Conservation (phyloP, 2,888 invertebrate species). For the Lasioglossum oenotherae region DNA sequence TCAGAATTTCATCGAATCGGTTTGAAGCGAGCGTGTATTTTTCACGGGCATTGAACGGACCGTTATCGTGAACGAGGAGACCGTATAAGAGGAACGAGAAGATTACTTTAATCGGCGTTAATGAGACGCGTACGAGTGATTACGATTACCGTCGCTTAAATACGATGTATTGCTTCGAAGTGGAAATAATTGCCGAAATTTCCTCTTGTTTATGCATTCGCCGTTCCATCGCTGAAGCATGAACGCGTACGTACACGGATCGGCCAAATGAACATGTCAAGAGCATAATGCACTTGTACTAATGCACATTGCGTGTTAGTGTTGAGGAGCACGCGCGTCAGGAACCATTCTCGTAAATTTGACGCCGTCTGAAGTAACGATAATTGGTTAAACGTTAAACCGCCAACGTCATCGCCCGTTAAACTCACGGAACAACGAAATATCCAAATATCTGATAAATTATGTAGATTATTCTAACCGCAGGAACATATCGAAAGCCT, state of each 20-base stretch:
- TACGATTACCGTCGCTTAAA: constrained; percentile 25
- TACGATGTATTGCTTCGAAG: constrained; percentile 34
- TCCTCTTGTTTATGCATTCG: constrained; percentile 64
- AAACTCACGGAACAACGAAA: neutral
- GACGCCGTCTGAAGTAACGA: constrained; percentile 18
- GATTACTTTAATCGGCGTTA: constrained; percentile 56
- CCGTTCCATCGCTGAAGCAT: constrained; percentile 46
- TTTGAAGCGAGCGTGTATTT: neutral
- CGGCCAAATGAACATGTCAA: constrained; percentile 70
- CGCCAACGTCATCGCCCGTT: neutral
- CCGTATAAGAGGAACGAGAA: neutral
- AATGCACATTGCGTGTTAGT: constrained; percentile 61
- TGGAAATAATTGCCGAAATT: constrained; percentile 62
- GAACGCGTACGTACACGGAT: constrained; percentile 44
- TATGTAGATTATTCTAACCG: neutral
- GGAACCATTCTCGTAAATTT: constrained; percentile 41
- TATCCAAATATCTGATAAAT: neutral
- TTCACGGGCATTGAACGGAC: neutral
- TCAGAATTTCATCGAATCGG: neutral
- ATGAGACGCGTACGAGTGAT: constrained; percentile 42
- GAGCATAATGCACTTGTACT: constrained; percentile 67
- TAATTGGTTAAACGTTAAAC: constrained; percentile 21
- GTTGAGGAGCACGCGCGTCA: constrained; percentile 39
- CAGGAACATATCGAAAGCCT: neutral
- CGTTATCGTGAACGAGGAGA: neutral